Conservation (phyloP, 2,797 vertebrate genomes). For the Furcifer pardalis region DNA sequence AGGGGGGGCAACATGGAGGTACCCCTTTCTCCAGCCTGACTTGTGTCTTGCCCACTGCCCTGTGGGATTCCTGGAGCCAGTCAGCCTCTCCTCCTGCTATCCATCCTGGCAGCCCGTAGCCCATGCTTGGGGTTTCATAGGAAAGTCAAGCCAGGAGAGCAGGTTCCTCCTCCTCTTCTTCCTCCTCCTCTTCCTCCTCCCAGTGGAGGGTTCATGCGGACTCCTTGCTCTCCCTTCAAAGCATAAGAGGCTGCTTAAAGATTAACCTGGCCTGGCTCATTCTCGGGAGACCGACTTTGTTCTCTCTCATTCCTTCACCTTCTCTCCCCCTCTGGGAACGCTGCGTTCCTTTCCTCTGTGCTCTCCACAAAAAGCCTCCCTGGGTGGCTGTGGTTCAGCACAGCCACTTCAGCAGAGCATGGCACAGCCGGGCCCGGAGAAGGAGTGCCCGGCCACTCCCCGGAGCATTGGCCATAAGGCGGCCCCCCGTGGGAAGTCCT, state of each 20-base stretch:
- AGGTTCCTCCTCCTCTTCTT: too few relatives aligned
- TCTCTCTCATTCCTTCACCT: neutral
- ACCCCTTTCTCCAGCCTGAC: too few relatives aligned
- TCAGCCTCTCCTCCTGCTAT: too few relatives aligned
- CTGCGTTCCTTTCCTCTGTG: neutral
- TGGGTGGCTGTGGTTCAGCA: neutral
- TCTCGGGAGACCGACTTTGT: neutral
- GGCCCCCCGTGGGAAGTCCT: too few relatives aligned
- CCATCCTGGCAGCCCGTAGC: neutral
- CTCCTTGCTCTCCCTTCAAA: neutral
- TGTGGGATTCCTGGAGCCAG: neutral
- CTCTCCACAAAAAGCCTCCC: neutral
- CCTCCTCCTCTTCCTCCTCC: too few relatives aligned
- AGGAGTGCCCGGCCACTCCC: neutral
- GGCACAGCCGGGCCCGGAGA: neutral
- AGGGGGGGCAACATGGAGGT: neutral
- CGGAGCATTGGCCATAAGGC: too few relatives aligned
- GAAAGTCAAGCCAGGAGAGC: neutral
- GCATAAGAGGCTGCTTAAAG: neutral
- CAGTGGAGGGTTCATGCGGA: too few relatives aligned
- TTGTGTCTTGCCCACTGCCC: too few relatives aligned
- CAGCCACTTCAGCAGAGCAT: neutral
- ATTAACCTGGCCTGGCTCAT: neutral
- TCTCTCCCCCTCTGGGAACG: neutral
- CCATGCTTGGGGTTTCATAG: neutral